Base-by-base conservation (phyloP, 2,797 vertebrate species). In the Limnodromus scolopaceus region DNA sequence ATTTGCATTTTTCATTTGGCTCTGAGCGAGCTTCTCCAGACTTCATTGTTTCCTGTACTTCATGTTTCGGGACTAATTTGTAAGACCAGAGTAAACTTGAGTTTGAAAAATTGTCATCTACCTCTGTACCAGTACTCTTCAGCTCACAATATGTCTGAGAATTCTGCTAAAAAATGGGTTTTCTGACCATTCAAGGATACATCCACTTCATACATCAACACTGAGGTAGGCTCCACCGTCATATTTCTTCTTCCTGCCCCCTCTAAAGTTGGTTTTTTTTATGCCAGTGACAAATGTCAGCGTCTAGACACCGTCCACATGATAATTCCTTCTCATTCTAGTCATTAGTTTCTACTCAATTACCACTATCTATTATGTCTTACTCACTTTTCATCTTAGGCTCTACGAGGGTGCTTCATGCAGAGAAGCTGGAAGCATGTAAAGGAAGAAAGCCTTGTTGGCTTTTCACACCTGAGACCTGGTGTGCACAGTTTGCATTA, bases 121-220 rank as follows among this genome's bases (percentile, higher is more conserved):
- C 43, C 8, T 72, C 45, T 54, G 24, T 7, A 78, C 32, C 6
- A 24, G 27, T 49, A 43, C 12, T 75, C 30, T 66, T 79, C 24
- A 64, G 16, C 11, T 91, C 54, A 60, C 39, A 77, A 16, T n/a
- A 75, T 49, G 28, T 41, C 53, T 91, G 38, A 81, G 46, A 46
- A 8, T 78, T 81, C 53, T 68, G 19, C 57, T 78, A 83, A 92
- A 93, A 96, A 94, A 91, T 77, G 3, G 27, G 64, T 91, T 87
- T 96, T 94, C 71, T 91, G 48, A n/a, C 53, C 34, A 38, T 80
- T 76, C 55, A 84, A 89, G 66, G n/a, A 30, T 75, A 27, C 9
- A 41, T 71, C 36, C 30, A 49, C 45, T 89, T 83, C 77, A 61
- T 45, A 61, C 16, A 68, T 77, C 55, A 48, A 25, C 58, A 55